Evolutionary conservation across 2,888 invertebrate genomes (phyloP), one percentile per base, ranked within the genome.

Genomic region (Helobdella robusta): DNA sequence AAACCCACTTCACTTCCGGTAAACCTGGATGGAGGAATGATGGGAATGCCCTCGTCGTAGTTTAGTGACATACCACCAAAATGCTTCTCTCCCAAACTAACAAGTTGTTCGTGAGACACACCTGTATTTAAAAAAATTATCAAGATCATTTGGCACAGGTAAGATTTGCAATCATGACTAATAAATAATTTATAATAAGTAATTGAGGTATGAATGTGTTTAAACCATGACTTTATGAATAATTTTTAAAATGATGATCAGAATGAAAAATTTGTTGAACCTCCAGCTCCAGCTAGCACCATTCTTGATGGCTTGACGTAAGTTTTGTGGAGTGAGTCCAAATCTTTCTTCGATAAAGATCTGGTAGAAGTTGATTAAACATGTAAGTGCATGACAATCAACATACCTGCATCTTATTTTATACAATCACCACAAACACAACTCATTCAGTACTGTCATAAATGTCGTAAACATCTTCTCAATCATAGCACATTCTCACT

Each of bases 1-100:
- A n/a, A n/a, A n/a, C n/a, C 36, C 44, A 66, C 66, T 64, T 66
- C 66, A 28, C 66, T 66, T 34, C 66, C 66, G 30, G 64, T 66
- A 64, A 66, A 66, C 32, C 66, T n/a, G 20, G 62, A 36, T 4
- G 61, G 46, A 11, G 63, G 59, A 28, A 64, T 25, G 34, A 63
- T 25, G n/a, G 66, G 66, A 28, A 66, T 66, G 25, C 62, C 66
- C 18, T 56, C 44, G 25, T 66, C 66, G 25, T 64, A 66, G n/a
- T 11, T 46, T n/a, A 46, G 28, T 15, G 35, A 18, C 44, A 66
- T 35, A 28, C 36, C n/a, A 11, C 66, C 52, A 25, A 66, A 64
- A 23, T 61, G 63, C 64, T 66, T 58, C 40, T 66, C 66, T 20
- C 59, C 64, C 35, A 66, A 40, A 46, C 59, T 35, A 25, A 59